These are phyloP conservation scores for Blera fallax DNA, from an alignment of 2,888 invertebrate species.

Conservation along the genomic window DNA sequence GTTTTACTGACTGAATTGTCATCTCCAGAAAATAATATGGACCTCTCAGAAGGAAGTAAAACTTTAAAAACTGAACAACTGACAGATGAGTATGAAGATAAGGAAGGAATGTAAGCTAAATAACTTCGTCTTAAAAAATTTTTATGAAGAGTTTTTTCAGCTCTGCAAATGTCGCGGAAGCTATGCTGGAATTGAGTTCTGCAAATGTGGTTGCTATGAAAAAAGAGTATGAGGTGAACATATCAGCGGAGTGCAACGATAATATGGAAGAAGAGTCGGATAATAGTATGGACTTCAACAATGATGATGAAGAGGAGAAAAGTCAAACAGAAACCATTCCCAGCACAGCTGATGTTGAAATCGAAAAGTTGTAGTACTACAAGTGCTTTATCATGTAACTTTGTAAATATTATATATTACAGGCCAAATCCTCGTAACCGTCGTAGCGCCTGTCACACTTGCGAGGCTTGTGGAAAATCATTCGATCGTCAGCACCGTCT, in stretches of 20 bases:
- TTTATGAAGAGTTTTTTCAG: background rate
- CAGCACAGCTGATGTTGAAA: slow-evolving; percentile 1
- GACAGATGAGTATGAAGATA: background rate
- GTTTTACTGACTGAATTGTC: background rate
- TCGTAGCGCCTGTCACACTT: slow-evolving; percentile 74
- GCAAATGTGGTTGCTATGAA: background rate
- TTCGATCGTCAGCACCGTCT: slow-evolving; percentile 82
- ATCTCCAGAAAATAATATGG: background rate
- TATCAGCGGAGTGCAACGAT: background rate
- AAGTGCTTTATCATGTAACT: background rate
- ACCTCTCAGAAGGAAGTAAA: slow-evolving; percentile 22
- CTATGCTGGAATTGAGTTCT: background rate
- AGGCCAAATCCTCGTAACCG: slow-evolving; percentile 71
- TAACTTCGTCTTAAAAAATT: no score
- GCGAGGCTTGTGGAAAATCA: slow-evolving; percentile 82
- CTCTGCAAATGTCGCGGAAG: background rate
- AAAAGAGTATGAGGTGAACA: background rate
- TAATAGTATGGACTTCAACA: background rate
- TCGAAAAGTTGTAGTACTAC: slow-evolving; percentile 20
- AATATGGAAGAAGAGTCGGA: background rate
- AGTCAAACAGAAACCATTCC: background rate
- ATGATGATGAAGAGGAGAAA: background rate
- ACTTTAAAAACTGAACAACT: background rate
- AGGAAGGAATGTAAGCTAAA: background rate
- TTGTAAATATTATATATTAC: background rate